A percentile compares a stretch with the other conserved stretches of the same genome.
phyloP scores from a whole-genome alignment of 1,140 invertebrate genomes.

The Drosophila yakuba region DNA sequence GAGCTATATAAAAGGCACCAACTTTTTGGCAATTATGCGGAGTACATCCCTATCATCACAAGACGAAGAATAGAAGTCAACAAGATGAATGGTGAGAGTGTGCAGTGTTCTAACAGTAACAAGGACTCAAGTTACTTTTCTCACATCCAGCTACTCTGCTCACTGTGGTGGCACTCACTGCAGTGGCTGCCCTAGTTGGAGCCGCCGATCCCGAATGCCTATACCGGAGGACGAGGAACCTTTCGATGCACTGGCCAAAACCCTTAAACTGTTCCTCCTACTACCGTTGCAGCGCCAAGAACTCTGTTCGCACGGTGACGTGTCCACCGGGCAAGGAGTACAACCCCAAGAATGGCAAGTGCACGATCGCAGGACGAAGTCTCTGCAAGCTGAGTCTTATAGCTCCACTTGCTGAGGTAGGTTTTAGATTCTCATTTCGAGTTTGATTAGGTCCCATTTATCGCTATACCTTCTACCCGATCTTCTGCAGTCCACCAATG shows the following conservation, averaged over 20 bases:
- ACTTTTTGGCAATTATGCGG: conserved; percentile 62
- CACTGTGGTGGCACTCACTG: conserved; percentile 65
- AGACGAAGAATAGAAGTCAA: conserved; percentile 67
- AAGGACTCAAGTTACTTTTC: not conserved
- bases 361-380: conserved; percentile 48
- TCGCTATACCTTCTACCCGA: not conserved
- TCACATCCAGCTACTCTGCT: conserved; percentile 61
- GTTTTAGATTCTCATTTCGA: not conserved
- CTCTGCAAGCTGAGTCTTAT: conserved; percentile 63
- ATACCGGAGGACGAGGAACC: conserved; percentile 65
- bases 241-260: conserved; percentile 72
- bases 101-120: not conserved
- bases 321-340: conserved; percentile 70
- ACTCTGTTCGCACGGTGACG: conserved; percentile 47
- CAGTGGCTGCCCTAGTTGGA: conserved; percentile 48
- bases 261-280: conserved; percentile 65
- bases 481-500: conserved; percentile 39
- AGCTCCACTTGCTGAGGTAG: conserved; percentile 52
- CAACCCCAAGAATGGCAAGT: conserved; percentile 69
- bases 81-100: conserved; percentile 63
- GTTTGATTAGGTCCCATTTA: too few relatives aligned
- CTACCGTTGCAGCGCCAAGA: conserved; percentile 70
- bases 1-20: conserved; percentile 58
- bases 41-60: conserved; percentile 58
- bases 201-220: conserved; percentile 78